phyloP scores from a whole-genome alignment of 2,797 vertebrate genomes.

The Coreius guichenoti region DNA sequence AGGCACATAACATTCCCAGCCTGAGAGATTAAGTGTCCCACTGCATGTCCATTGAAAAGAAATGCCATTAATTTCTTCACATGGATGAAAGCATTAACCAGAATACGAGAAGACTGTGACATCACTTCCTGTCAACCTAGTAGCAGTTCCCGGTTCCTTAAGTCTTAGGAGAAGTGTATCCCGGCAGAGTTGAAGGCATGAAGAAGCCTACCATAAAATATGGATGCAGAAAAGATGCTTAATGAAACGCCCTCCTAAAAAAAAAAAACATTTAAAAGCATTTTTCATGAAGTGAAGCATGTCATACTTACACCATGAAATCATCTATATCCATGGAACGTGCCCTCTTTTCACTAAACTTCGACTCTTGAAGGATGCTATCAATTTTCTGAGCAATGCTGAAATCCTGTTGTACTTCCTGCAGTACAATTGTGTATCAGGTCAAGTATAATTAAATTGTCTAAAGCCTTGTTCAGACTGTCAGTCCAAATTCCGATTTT shows the following conservation, averaged over 20 bases:
- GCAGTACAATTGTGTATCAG: neutral
- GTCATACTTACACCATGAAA: slow-evolving; percentile 89
- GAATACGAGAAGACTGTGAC: slow-evolving; percentile 6
- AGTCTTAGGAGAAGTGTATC: slow-evolving; percentile 92
- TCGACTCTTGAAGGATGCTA: slow-evolving; percentile 82
- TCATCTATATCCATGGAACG: slow-evolving; percentile 97
- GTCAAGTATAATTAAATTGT: neutral
- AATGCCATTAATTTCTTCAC: neutral
- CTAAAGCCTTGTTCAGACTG: neutral
- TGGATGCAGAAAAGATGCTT: slow-evolving; percentile 21
- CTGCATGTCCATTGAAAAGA: slow-evolving; percentile 6
- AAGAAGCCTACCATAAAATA: slow-evolving; percentile 81
- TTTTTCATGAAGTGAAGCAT: neutral
- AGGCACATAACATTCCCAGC: neutral
- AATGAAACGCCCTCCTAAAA: neutral
- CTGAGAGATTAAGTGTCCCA: slow-evolving; percentile 6
- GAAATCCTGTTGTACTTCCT: slow-evolving; percentile 91
- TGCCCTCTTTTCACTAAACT: slow-evolving; percentile 90
- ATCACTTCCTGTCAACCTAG: slow-evolving; percentile 31
- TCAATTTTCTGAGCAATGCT: slow-evolving; percentile 91
- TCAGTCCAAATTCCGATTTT: neutral
- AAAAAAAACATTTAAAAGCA: neutral
- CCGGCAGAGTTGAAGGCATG: slow-evolving; percentile 96
- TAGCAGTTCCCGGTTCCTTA: neutral
- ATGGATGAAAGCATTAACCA: neutral